Base-by-base conservation (phyloP, 2,888 invertebrate species). In the Theretra japonica region DNA sequence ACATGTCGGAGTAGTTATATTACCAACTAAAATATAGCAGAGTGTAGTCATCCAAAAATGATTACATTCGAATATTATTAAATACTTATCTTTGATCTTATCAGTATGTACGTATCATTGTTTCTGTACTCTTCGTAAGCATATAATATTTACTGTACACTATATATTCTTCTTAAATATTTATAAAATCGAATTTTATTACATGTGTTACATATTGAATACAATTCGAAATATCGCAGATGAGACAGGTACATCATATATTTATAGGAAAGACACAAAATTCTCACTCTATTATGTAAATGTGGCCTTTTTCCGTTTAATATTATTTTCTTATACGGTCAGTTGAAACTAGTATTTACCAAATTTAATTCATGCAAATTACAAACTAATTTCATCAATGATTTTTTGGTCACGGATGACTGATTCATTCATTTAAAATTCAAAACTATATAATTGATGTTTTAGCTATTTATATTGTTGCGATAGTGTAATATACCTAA, bases 381-480 rank as follows among this genome's bases (percentile, higher is more conserved):
- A 15, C n/a, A n/a, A 21, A 41, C 11, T 60, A 41, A 23, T 23
- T 65, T 65, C 25, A 21, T 0, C 33, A 48, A 48, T 8, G 0
- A 60, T 60, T 30, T 7, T 65, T 65, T 65, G 23, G 65, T 48
- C 41, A 4, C 4, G 48, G 11, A 65, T 65, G 65, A 65, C 65
- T 65, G 48, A 48, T 48, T 65, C 23, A 48, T 19, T 59, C n/a
- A 60, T 60, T 48, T 25, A 59, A 28, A 15, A 65, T 65, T 65
- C 21, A 33, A 62, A 41, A 65, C 19, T 15, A 48, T 62, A 41
- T 62, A 62, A 65, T 65, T 65, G 65, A 23, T 65, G 65, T 65
- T 65, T 65, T 65, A 48, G 65, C 65, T 41, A 53, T 53, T 53
- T 53, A 65, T 48, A 65, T 65, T 65, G 48, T 65, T 65, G 65